Evolutionary conservation across 2,113 vertebrate species (phyloP).

Genomic region (Mesoclemmys tuberculata): DNA sequence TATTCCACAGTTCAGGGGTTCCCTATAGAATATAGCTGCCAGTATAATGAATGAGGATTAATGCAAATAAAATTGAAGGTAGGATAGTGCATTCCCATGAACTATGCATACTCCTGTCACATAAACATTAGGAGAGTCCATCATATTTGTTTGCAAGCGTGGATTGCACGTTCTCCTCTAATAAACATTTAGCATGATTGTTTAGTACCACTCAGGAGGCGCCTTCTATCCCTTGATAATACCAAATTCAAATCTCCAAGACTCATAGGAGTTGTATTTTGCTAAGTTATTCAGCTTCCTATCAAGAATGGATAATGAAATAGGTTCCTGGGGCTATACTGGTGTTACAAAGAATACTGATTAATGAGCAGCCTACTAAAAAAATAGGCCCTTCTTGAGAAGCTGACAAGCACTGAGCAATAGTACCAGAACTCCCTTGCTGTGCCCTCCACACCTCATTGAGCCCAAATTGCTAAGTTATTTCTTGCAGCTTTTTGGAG

Average conservation of each 20-base stretch:
- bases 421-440: slow-evolving; percentile 12
- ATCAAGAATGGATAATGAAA: not conserved
- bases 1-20: not conserved
- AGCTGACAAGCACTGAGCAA: slow-evolving; percentile 57
- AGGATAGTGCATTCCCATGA: not conserved
- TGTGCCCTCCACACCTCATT: slow-evolving; percentile 56
- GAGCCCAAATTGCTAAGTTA: slow-evolving; percentile 61
- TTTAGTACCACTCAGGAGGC: not conserved
- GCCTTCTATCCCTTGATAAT: not conserved
- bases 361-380: slow-evolving; percentile 41
- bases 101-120: not conserved
- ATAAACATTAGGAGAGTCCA: not conserved
- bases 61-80: not conserved
- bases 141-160: not conserved
- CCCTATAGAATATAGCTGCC: not conserved
- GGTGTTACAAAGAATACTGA: slow-evolving; percentile 31
- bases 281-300: not conserved
- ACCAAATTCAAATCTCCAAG: not conserved
- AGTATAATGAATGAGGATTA: not conserved
- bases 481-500: slow-evolving; percentile 42
- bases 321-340: slow-evolving; percentile 10
- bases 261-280: not conserved
- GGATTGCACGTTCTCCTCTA: not conserved
- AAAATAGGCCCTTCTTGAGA: slow-evolving; percentile 37
- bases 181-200: not conserved